Percentiles rank a stretch among this genome's conserved stretches.
Conservation (phyloP, 2,888 invertebrate genomes). For the Ephialtes manifestator region DNA sequence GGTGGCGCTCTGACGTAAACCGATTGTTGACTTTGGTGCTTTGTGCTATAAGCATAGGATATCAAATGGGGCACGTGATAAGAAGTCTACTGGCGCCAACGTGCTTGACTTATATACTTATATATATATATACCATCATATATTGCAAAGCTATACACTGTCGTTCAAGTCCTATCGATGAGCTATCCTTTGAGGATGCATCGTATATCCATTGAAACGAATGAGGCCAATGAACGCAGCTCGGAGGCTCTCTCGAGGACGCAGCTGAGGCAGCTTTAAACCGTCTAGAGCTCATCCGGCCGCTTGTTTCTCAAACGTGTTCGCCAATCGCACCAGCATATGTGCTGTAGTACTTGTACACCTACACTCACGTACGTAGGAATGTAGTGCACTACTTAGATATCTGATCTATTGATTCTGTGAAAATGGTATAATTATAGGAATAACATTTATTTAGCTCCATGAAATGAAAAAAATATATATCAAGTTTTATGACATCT, state of each 20-base stretch:
- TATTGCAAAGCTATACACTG: neutral
- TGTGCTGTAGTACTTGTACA: neutral
- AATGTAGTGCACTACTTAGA: neutral
- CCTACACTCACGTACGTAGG: constrained; percentile 7
- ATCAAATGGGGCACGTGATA: constrained; percentile 40
- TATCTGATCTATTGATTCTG: neutral
- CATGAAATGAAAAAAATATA: too few species aligned
- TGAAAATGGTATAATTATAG: neutral
- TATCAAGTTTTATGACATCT: too few species aligned
- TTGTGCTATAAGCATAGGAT: constrained; percentile 33
- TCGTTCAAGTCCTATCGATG: neutral
- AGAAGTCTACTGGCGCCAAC: constrained; percentile 15
- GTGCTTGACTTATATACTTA: neutral
- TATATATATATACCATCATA: neutral
- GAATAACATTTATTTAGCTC: too few species aligned
- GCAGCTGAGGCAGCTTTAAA: constrained; percentile 70
- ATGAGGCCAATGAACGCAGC: constrained; percentile 47
- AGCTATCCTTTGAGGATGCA: constrained; percentile 28
- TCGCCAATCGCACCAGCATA: constrained; percentile 53
- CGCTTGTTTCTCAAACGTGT: constrained; percentile 72
- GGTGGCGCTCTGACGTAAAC: constrained; percentile 79
- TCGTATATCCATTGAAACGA: constrained; percentile 39
- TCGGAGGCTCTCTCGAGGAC: neutral
- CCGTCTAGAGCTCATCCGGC: constrained; percentile 79
- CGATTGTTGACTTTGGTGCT: constrained; percentile 69